Conservation (phyloP, 1,140 invertebrate species). For the Brachionus asplanchnoidis region DNA sequence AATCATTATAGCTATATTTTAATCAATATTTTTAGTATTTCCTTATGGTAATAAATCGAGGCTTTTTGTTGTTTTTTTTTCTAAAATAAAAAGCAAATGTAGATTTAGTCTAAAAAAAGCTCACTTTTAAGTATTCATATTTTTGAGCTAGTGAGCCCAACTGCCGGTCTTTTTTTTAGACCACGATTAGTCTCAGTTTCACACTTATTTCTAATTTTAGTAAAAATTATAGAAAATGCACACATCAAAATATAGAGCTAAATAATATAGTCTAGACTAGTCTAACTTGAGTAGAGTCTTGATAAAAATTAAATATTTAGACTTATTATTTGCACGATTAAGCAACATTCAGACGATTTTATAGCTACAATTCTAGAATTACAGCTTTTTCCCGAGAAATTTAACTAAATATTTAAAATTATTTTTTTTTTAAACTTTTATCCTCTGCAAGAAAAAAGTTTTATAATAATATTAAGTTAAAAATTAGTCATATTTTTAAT, state of each 20-base stretch:
- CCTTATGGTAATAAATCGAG: no score
- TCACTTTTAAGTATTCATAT: no score
- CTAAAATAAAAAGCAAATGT: no score
- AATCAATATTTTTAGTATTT: no score
- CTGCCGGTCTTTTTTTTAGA: background rate
- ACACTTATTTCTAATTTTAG: background rate
- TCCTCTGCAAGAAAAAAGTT: no score
- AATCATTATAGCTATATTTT: no score
- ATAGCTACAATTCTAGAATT: background rate
- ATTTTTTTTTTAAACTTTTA: no score
- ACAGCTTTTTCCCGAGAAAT: background rate
- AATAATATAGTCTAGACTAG: background rate
- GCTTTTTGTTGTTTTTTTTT: no score
- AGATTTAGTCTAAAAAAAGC: no score
- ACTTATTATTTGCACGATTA: background rate
- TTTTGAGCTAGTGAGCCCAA: background rate
- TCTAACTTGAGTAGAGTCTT: background rate
- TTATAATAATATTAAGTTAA: no score
- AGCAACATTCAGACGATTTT: background rate
- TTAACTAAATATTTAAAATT: no score
- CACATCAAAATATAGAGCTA: background rate
- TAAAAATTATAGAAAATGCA: background rate
- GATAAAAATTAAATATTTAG: conserved; percentile 28
- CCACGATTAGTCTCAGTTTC: background rate
- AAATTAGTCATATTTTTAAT: no score